Evolutionary conservation across 1,140 invertebrate species (phyloP).

Genomic region (Laupala kohalensis): DNA sequence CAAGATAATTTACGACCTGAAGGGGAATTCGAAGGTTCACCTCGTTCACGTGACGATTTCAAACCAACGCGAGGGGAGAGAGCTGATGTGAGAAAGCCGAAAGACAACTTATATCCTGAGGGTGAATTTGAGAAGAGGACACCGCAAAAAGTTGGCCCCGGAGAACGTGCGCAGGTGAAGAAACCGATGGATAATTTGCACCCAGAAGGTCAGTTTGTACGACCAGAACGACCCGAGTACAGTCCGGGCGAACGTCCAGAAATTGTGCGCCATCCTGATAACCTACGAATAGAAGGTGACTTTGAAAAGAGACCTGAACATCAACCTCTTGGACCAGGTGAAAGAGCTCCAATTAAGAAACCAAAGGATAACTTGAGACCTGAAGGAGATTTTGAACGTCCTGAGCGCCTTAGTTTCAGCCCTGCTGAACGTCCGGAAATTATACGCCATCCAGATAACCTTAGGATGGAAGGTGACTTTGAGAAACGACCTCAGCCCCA

Average conservation of each 20-base stretch:
- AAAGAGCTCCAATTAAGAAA: conserved; percentile 18
- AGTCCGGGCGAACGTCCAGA: conserved; percentile 17
- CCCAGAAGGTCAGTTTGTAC: conserved; percentile 38
- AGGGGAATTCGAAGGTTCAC: conserved; percentile 38
- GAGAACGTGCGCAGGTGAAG: conserved; percentile 22
- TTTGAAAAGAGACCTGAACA: conserved; percentile 29
- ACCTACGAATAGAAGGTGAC: conserved; percentile 49
- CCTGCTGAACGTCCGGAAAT: conserved; percentile 29
- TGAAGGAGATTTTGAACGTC: conserved; percentile 43
- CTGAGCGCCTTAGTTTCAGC: conserved; percentile 21
- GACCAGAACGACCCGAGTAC: conserved; percentile 17
- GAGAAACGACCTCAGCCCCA: conserved; percentile 24
- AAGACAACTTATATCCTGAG: conserved; percentile 47
- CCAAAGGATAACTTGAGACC: conserved; percentile 38
- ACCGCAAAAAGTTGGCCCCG: conserved; percentile 33
- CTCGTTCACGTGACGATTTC: conserved; percentile 27
- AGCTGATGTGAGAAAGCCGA: conserved; percentile 38
- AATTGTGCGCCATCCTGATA: conserved; percentile 31
- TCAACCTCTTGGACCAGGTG: conserved; percentile 26
- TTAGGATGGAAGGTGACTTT: conserved; percentile 40
- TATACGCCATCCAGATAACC: conserved; percentile 34
- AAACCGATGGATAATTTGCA: conserved; percentile 42
- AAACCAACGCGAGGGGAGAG: conserved; percentile 32
- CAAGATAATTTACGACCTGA: conserved; percentile 39
- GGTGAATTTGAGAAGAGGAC: conserved; percentile 39